phyloP scores from a whole-genome alignment of 2,797 vertebrate species.

The Tragelaphus oryx region DNA sequence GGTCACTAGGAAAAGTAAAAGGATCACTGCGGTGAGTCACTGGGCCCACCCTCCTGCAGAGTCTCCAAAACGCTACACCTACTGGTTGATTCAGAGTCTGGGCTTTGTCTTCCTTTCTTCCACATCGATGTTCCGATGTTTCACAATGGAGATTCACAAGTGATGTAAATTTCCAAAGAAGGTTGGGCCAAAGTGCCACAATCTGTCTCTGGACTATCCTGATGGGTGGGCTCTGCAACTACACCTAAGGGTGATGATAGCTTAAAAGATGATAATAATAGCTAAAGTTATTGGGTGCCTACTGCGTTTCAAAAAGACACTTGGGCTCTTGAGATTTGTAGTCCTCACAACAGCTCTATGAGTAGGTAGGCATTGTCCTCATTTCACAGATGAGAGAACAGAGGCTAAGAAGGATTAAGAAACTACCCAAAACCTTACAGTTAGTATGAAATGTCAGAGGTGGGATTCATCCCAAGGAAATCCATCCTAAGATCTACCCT shows the following conservation, averaged over 20 bases:
- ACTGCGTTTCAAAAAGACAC: neutral
- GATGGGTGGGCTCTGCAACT: neutral
- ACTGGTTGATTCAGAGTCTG: conserved; percentile 78
- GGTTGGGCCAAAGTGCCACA: neutral
- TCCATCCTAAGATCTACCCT: neutral
- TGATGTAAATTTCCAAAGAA: conserved; percentile 22
- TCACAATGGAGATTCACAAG: conserved; percentile 60
- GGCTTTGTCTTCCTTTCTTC: conserved; percentile 54
- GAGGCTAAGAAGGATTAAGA: neutral
- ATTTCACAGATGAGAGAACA: neutral
- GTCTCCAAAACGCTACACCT: conserved; percentile 56
- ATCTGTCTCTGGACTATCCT: neutral
- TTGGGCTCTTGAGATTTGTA: neutral
- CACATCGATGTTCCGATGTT: conserved; percentile 44
- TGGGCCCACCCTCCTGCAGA: conserved; percentile 72
- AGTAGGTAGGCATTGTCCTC: neutral
- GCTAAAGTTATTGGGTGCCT: neutral
- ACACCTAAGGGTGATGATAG: neutral
- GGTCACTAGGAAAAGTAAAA: conserved; percentile 79
- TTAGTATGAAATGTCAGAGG: neutral
- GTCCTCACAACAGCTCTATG: neutral
- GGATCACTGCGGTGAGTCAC: conserved; percentile 75
- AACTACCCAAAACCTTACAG: neutral
- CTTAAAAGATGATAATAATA: neutral
- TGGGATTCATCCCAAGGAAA: neutral